A percentile compares a stretch with the other conserved stretches of the same genome.
These are phyloP conservation scores for Hybognathus amarus DNA, from an alignment of 2,797 vertebrate genomes.

Conservation along the genomic window DNA sequence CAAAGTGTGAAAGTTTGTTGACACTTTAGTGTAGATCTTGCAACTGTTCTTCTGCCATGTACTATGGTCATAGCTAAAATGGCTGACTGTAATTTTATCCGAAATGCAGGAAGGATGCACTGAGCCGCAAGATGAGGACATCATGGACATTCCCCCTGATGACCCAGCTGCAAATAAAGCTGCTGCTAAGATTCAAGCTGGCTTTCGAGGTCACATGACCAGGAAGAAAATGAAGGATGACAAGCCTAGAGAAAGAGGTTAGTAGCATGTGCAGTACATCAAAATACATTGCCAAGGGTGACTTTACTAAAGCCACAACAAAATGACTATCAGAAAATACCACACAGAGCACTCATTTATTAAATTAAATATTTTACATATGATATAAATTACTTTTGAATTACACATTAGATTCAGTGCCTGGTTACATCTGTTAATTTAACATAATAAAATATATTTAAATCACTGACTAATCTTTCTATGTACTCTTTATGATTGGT, in stretches of 20 bases:
- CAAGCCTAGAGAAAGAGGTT: constrained; percentile 91
- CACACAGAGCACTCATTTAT: background rate
- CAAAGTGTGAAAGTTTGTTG: background rate
- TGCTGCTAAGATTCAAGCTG: constrained; percentile 97
- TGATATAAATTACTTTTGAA: background rate
- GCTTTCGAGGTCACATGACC: constrained; percentile 98
- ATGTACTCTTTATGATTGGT: too few relatives aligned
- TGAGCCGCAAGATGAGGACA: constrained; percentile 91
- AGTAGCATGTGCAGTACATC: constrained; percentile 75
- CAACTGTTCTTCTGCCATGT: background rate
- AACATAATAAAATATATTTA: background rate
- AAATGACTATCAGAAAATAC: background rate
- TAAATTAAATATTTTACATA: background rate
- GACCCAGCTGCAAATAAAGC: constrained; percentile 96
- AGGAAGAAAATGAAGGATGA: constrained; percentile 99
- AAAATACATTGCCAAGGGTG: constrained; percentile 2
- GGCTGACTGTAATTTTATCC: constrained; percentile 2
- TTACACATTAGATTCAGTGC: background rate
- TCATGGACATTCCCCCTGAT: constrained; percentile 96
- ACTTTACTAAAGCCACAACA: background rate
- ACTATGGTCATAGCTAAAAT: constrained; percentile 11
- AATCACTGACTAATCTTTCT: background rate
- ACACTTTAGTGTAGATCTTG: constrained; percentile 9
- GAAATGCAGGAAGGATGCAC: constrained; percentile 85
- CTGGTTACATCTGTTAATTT: background rate